phyloP scores from a whole-genome alignment of 1,140 invertebrate genomes.

The Papilio polyxenes region DNA sequence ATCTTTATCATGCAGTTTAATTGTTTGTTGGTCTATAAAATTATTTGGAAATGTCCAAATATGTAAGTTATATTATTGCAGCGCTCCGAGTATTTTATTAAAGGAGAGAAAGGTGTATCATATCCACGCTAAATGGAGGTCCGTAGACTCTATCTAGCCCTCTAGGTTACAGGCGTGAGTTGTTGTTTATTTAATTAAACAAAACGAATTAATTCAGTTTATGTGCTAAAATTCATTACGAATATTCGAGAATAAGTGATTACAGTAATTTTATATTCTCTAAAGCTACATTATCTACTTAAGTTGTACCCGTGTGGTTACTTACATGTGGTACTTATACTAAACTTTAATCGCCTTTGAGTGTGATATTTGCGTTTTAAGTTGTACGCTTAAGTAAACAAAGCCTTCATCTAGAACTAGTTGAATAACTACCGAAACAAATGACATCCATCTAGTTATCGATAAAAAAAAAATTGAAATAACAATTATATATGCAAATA shows the following conservation, averaged over 20 bases:
- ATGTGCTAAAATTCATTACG: not conserved
- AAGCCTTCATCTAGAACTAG: not conserved
- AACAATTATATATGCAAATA: not conserved
- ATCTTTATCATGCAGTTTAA: too few relatives aligned
- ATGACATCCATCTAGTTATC: not conserved
- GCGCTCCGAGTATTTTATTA: too few relatives aligned
- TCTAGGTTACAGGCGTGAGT: not conserved
- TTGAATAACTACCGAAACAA: not conserved
- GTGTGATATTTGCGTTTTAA: not conserved
- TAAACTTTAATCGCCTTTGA: conserved; percentile 14
- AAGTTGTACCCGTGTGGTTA: not conserved
- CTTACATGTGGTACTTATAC: not conserved
- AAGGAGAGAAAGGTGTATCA: too few relatives aligned
- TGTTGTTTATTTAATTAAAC: not conserved
- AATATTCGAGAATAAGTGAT: not conserved
- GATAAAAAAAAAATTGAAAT: not conserved
- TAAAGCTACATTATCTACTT: not conserved
- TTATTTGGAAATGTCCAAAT: not conserved
- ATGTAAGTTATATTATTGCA: not conserved
- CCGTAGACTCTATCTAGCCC: too few relatives aligned
- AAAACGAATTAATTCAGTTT: not conserved
- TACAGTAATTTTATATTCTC: not conserved
- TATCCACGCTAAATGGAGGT: too few relatives aligned
- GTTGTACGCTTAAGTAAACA: not conserved
- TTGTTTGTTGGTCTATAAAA: not conserved